phyloP scores from a whole-genome alignment of 1,140 invertebrate species.

The Drosophila aff. region DNA sequence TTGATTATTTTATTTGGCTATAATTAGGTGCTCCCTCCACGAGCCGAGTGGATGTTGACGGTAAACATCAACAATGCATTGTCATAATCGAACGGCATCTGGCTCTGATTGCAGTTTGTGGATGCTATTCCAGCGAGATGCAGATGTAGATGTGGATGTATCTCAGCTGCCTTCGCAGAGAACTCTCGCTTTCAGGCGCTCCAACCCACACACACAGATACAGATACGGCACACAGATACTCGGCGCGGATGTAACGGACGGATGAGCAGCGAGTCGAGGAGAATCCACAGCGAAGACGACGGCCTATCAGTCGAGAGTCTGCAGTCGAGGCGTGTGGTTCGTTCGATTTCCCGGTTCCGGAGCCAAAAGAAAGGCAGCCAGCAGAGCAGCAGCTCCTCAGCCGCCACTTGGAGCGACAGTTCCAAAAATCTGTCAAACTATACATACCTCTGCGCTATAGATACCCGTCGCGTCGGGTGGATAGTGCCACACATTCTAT shows the following conservation, averaged over 20 bases:
- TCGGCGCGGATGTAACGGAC: conserved; percentile 30
- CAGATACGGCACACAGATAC: conserved; percentile 17
- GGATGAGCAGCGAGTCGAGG: conserved; percentile 54
- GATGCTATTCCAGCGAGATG: conserved; percentile 24
- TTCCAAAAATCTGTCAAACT: conserved; percentile 70
- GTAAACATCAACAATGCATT: conserved; percentile 37
- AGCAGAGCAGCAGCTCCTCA: conserved; percentile 44
- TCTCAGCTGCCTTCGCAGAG: conserved; percentile 17
- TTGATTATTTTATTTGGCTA: conserved; percentile 23
- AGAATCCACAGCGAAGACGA: conserved; percentile 48
- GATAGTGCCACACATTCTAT: conserved; percentile 55
- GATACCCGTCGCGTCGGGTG: conserved; percentile 22
- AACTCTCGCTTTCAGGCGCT: conserved; percentile 43
- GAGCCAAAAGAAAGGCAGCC: conserved; percentile 18
- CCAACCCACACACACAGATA: conserved; percentile 20
- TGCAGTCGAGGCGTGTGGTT: conserved; percentile 69
- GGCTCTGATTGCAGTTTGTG: conserved; percentile 38
- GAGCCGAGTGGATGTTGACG: conserved; percentile 15
- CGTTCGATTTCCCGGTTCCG: conserved; percentile 42
- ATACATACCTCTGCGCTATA: conserved; percentile 44
- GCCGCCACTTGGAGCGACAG: conserved; percentile 67
- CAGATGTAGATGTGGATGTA: conserved; percentile 13
- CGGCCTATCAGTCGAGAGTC: conserved; percentile 67
- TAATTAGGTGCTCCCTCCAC: conserved; percentile 18
- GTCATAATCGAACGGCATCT: conserved; percentile 37